Percentiles rank a stretch among this genome's conserved stretches.
Evolutionary conservation across 2,888 invertebrate species (phyloP).

Genomic region (Hipparchia semele): DNA sequence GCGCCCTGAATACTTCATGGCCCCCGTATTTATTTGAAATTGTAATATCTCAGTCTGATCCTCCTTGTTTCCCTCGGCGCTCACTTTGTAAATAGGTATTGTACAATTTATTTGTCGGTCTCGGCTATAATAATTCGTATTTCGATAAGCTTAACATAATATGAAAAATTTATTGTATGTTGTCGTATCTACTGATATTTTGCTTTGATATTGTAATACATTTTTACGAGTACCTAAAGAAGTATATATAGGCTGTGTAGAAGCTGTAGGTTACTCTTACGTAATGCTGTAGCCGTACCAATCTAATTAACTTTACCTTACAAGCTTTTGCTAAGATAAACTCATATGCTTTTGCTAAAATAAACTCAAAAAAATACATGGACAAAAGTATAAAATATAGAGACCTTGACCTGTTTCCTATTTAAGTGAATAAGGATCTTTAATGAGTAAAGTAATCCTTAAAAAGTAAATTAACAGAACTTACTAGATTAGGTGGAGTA

Average conservation of each 20-base stretch:
- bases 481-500: no score
- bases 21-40: constrained; percentile 80
- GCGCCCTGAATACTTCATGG: constrained; percentile 80
- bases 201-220: neutral
- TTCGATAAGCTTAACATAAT: constrained; percentile 15
- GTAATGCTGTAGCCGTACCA: no score
- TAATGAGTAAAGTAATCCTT: neutral
- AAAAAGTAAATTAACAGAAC: no score
- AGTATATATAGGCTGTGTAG: neutral
- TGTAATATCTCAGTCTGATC: constrained; percentile 79
- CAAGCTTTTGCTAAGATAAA: no score
- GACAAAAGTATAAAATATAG: no score
- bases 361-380: no score
- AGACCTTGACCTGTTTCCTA: no score
- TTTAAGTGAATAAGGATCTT: no score
- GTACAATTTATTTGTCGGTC: constrained; percentile 68
- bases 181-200: neutral
- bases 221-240: neutral
- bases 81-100: constrained; percentile 71
- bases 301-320: no score
- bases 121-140: constrained; percentile 43
- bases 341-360: no score
- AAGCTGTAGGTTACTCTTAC: no score
- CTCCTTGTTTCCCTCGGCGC: constrained; percentile 73
- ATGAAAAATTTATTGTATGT: constrained; percentile 16